Base-by-base conservation (phyloP, 2,888 invertebrate genomes). In the Megamerina dolium region DNA sequence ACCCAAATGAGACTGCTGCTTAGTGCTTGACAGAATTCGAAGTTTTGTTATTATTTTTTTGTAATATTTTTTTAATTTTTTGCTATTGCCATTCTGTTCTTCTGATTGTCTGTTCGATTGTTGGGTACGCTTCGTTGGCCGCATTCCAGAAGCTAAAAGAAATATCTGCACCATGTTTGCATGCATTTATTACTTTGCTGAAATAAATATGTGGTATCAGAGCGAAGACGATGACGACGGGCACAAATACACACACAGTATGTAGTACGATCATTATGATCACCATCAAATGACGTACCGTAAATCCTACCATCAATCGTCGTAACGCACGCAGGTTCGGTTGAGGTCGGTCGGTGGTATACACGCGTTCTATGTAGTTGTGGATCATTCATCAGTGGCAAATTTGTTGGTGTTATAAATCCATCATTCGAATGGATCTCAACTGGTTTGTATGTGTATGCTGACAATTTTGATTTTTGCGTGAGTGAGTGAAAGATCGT, bases 351-450 rank as follows among this genome's bases (percentile, higher is more conserved):
- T 20, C 18, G n/a, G 9, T 21, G 4, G 14, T 18, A 20, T 4
- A 19, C 37, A 19, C 34, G 18, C 14, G 23, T 26, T 17, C 17
- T 18, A 35, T 14, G 14, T 35, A 18, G 27, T 30, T 17, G n/a
- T 37, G 32, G 63, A 64, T 66, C 68, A 68, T 68, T 68, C 68
- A 68, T 68, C 68, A 68, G 70, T 68, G 68, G 68, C 68, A 68
- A 63, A 67, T 68, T 62, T 66, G 66, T 64, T 67, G 66, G 68
- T 63, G 70, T 68, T 68, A 67, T 54, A 59, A 68, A 68, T 68
- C 66, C 68, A 69, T 59, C 60, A 60, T 66, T 58, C 62, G 60
- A n/a, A n/a, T n/a, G 54, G 53, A 46, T 47, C 59, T 26, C 4
- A 17, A n/a, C 12, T 19, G 13, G 12, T 35, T 12, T 17, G 27